phyloP scores from a whole-genome alignment of 2,797 vertebrate genomes.

The Micrastur ruficollis region DNA sequence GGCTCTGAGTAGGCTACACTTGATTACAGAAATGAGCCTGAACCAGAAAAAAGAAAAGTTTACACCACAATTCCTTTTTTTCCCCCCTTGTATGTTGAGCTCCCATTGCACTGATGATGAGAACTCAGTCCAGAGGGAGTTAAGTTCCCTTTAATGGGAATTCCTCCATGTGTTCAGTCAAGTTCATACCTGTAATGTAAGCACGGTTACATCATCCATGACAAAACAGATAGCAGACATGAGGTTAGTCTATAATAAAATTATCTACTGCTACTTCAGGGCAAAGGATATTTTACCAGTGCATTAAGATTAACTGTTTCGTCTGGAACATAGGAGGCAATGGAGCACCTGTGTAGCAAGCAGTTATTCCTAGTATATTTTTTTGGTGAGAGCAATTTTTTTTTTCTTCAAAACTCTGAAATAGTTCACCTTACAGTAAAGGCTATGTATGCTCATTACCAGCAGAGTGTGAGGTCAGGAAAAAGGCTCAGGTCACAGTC shows the following conservation, averaged over 20 bases:
- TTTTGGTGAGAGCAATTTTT: background rate
- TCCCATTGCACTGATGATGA: background rate
- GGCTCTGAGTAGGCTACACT: background rate
- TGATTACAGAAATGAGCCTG: background rate
- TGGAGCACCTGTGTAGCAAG: background rate
- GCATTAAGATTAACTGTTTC: background rate
- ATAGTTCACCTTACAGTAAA: background rate
- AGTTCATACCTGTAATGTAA: background rate
- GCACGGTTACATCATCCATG: background rate
- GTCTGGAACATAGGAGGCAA: background rate
- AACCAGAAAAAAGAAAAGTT: background rate
- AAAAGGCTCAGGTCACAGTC: background rate
- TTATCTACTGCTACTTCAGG: background rate
- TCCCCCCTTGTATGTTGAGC: background rate
- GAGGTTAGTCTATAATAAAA: background rate
- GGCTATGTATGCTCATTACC: background rate
- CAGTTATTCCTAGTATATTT: background rate
- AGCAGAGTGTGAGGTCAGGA: background rate
- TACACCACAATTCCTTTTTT: accelerated
- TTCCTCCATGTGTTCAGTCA: background rate
- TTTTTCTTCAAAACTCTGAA: background rate
- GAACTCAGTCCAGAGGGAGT: background rate
- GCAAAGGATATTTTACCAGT: background rate
- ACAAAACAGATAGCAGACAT: background rate
- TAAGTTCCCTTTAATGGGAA: background rate